Conservation (phyloP, 2,888 invertebrate genomes). For the Hyalella azteca region DNA sequence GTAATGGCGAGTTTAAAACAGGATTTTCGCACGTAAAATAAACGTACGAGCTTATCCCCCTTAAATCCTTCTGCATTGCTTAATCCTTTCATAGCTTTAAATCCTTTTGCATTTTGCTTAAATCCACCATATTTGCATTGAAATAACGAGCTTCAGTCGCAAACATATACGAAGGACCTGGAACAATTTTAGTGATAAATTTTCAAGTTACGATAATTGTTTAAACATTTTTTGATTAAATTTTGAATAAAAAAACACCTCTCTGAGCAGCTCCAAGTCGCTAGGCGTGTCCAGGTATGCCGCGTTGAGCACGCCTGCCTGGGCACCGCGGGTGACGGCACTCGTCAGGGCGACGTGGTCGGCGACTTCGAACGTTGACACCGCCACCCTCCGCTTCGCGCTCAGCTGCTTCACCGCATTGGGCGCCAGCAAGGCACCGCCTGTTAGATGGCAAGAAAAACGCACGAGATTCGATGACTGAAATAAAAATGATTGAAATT, state of each 20-base stretch:
- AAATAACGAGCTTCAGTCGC: neutral
- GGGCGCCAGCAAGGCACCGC: neutral
- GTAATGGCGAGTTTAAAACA: no score
- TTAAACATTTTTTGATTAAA: neutral
- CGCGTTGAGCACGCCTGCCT: neutral
- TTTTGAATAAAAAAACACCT: neutral
- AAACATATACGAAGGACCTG: neutral
- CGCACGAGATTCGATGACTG: neutral
- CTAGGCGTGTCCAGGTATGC: neutral
- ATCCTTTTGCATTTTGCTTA: neutral
- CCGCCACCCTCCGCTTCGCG: neutral
- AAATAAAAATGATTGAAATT: neutral
- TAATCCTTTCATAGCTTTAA: neutral
- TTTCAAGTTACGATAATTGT: neutral
- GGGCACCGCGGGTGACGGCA: neutral
- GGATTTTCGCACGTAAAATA: no score
- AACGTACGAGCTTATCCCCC: no score
- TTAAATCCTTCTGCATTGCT: neutral
- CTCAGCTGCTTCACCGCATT: neutral
- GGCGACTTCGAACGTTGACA: neutral
- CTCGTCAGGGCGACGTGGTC: neutral
- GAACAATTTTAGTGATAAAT: neutral
- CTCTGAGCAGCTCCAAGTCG: slow-evolving; percentile 3
- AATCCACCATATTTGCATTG: neutral
- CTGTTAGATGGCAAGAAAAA: neutral